These are phyloP conservation scores for Catalaphyllia jardinei DNA, from an alignment of 64 coral and sea anemone genomes.

Conservation along the genomic window DNA sequence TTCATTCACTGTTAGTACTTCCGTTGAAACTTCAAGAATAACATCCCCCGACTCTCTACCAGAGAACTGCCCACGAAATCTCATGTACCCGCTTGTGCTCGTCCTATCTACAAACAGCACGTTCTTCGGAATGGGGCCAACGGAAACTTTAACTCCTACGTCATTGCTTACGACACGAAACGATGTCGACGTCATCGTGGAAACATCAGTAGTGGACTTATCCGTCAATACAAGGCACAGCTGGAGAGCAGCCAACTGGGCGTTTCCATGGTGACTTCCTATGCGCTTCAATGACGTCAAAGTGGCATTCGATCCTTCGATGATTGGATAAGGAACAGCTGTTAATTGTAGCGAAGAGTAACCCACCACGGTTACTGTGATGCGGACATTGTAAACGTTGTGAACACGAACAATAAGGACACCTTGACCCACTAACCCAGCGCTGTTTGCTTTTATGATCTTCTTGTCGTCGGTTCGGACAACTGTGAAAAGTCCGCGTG, in stretches of 20 bases:
- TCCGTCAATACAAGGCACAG: conserved; percentile 38
- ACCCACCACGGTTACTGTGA: conserved; percentile 46
- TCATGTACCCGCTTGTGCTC: neutral
- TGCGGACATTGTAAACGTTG: conserved; percentile 53
- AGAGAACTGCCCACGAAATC: conserved; percentile 25
- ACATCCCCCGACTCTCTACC: conserved; percentile 17
- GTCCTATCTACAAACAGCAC: neutral
- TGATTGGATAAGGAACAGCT: conserved; percentile 35
- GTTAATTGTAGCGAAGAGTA: conserved; percentile 16
- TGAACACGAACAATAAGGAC: conserved; percentile 55
- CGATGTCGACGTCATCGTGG: conserved; percentile 34
- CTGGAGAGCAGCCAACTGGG: conserved; percentile 32
- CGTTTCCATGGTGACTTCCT: conserved; percentile 32
- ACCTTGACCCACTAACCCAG: conserved; percentile 44
- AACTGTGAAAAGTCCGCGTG: conserved; percentile 50
- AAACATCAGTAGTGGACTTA: conserved; percentile 42
- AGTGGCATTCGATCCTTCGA: neutral
- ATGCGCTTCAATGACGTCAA: conserved; percentile 44
- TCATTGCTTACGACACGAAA: conserved; percentile 40
- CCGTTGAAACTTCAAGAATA: conserved; percentile 24
- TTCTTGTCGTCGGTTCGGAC: neutral
- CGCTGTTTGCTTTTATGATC: conserved; percentile 40
- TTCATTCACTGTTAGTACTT: conserved; percentile 8
- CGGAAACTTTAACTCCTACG: conserved; percentile 33
- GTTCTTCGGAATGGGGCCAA: conserved; percentile 14